Evolutionary conservation across 2,888 invertebrate species (phyloP).

Genomic region (Drosophila antonietae): DNA sequence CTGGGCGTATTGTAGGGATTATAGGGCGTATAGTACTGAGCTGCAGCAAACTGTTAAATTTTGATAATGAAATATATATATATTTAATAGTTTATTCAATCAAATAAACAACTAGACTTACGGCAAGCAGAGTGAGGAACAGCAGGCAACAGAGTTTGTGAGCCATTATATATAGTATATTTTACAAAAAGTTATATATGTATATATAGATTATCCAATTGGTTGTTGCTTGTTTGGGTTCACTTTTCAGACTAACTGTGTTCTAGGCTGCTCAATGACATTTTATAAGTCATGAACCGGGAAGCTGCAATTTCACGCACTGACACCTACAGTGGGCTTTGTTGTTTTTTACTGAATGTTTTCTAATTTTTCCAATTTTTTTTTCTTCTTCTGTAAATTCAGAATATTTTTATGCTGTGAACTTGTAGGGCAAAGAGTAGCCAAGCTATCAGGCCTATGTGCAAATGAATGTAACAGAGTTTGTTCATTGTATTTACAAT

Average conservation of each 20-base stretch:
- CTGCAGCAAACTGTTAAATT: conserved; percentile 32
- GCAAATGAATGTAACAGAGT: not conserved
- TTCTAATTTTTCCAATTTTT: conserved; percentile 1
- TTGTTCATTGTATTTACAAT: not conserved
- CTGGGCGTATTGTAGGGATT: conserved; percentile 68
- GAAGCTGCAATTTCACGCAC: conserved; percentile 66
- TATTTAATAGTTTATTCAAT: not conserved
- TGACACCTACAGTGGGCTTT: conserved; percentile 40
- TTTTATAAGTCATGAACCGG: conserved; percentile 56
- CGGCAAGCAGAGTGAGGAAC: conserved; percentile 30
- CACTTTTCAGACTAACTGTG: conserved; percentile 46
- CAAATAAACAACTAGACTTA: conserved; percentile 12
- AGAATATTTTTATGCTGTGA: not conserved
- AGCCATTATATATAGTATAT: conserved; percentile 32
- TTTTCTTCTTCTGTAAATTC: not conserved
- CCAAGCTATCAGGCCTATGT: not conserved
- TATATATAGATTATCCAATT: conserved; percentile 1
- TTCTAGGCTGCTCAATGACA: not conserved
- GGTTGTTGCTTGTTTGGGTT: conserved; percentile 19
- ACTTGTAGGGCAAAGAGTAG: not conserved
- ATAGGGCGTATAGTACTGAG: conserved; percentile 63
- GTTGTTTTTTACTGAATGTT: conserved; percentile 6
- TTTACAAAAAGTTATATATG: not conserved
- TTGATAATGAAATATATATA: fast-evolving
- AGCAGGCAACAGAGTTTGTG: conserved; percentile 26